A percentile compares a stretch with the other conserved stretches of the same genome.
Evolutionary conservation across 2,113 vertebrate species (phyloP).

Genomic region (Variabilichromis moorii): DNA sequence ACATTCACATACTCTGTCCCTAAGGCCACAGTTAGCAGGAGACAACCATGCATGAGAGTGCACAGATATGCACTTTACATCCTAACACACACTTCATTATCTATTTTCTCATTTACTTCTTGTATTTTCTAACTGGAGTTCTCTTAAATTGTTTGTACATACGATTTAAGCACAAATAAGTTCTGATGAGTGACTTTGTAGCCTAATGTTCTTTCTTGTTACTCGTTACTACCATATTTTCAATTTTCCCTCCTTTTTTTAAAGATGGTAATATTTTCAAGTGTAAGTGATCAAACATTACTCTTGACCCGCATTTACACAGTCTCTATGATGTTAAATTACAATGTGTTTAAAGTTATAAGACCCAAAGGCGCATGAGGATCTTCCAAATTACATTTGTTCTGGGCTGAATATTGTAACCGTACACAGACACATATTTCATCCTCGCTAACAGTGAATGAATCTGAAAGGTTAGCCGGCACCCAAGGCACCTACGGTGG

Average conservation of each 20-base stretch:
- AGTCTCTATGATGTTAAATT: background rate
- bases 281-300: background rate
- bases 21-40: background rate
- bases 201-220: background rate
- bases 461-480: slow-evolving; percentile 1
- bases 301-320: background rate
- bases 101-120: background rate
- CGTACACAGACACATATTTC: background rate
- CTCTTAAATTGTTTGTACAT: background rate
- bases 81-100: background rate
- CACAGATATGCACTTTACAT: background rate
- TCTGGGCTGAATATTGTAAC: background rate
- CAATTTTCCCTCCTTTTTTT: background rate
- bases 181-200: background rate
- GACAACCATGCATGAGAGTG: background rate
- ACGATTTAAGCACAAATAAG: background rate
- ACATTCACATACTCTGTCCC: background rate
- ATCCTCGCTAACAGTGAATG: background rate
- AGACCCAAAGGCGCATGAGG: background rate
- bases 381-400: background rate
- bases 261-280: background rate
- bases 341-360: background rate
- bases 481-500: slow-evolving; percentile 12
- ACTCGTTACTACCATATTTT: background rate
- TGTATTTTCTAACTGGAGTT: background rate